Base-by-base conservation (phyloP, 35 echinoderm and acorn worm species). In the Eucidaris tribuloides region DNA sequence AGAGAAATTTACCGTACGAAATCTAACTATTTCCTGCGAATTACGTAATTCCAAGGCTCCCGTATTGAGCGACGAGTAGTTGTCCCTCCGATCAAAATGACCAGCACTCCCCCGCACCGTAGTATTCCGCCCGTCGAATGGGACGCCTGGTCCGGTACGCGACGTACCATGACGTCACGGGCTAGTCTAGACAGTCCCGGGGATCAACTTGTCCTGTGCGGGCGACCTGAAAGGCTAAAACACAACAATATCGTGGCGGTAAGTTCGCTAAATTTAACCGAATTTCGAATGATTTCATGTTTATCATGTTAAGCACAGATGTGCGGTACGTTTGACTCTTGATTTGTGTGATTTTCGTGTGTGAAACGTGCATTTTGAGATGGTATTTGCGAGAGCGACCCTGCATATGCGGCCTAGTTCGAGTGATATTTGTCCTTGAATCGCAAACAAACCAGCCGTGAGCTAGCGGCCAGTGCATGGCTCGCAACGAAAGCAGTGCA, bases 111-210 rank as follows among this genome's bases (percentile, higher is more conserved):
- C 85, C 85, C 58, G 7, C 6, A 4, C 31, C 24, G 45, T 80
- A 88, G 77, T 88, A 60, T 15, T 46, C 58, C 45, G 85, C 74
- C 85, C 85, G 40, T 35, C 66, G 38, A n/a, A 72, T 40, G 66
- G 66, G 32, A 72, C 66, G 66, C 43, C 85, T 79, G 55, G 35
- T 60, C 60, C 61, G 85, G 61, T 88, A 38, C 76, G 58, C 74
- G 85, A 81, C 85, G 85, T 78, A 57, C 85, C 68, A 39, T 88
- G 85, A 88, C 85, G 85, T 88, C 85, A 88, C 61, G 60, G 68
- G 58, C 49, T 77, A 50, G 85, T 88, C 85, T 88, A 88, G 85
- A 88, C 85, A 41, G 7, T 58, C 46, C 55, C 30, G 18, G 54
- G 36, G 52, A 38, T 58, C 82, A 84, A 70, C 79, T 62, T 49